These are phyloP conservation scores for Mirza zaza DNA, from an alignment of 2,113 vertebrate species.

Conservation along the genomic window DNA sequence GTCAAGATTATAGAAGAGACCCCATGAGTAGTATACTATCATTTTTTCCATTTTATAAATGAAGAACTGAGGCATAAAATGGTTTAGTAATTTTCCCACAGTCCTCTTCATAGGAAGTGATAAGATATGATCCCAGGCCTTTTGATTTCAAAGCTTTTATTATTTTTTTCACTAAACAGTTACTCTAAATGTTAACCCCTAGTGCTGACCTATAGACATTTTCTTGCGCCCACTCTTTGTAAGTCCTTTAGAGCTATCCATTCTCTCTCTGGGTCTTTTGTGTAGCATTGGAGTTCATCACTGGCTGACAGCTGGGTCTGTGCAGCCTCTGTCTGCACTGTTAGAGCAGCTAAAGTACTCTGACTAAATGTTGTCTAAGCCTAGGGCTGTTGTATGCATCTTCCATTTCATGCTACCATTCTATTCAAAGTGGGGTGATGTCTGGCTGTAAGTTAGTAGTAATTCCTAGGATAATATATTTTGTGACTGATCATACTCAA, in stretches of 20 bases:
- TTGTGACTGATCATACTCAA: constrained; percentile 9
- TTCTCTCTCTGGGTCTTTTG: neutral
- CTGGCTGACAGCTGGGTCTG: neutral
- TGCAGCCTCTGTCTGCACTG: neutral
- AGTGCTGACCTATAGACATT: neutral
- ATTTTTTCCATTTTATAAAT: constrained; percentile 11
- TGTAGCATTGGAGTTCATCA: neutral
- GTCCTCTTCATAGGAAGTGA: neutral
- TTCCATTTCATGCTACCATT: constrained; percentile 3
- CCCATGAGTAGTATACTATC: neutral
- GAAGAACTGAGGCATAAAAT: constrained; percentile 8
- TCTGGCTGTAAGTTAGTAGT: neutral
- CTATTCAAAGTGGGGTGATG: neutral
- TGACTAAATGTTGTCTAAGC: neutral
- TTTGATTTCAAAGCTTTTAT: constrained; percentile 44
- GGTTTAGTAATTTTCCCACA: constrained; percentile 9
- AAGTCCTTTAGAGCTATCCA: neutral
- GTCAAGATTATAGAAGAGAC: neutral
- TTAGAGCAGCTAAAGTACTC: neutral
- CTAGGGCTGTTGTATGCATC: neutral
- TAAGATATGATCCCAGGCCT: neutral
- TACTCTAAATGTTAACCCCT: neutral
- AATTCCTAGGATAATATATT: neutral
- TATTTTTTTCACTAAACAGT: constrained; percentile 23
- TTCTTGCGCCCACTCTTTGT: neutral